phyloP scores from a whole-genome alignment of 2,113 vertebrate species.

The Ctenodactylus gundi region DNA sequence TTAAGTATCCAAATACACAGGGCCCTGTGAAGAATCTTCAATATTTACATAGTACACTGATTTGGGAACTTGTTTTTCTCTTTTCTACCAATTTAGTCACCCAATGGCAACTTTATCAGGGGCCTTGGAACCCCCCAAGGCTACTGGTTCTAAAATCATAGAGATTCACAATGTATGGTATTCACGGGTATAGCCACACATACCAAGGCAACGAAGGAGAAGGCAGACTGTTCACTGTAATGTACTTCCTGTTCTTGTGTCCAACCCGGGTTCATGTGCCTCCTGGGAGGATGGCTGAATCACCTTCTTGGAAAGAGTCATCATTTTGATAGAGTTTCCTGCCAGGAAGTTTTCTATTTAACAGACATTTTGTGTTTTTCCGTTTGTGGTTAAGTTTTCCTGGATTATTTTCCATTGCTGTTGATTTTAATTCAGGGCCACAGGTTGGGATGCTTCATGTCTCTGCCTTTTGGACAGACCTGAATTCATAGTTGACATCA shows the following conservation, averaged over 20 bases:
- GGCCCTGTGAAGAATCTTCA: not conserved
- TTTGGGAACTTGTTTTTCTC: not conserved
- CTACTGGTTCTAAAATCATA: constrained; percentile 17
- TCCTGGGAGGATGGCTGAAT: constrained; percentile 54
- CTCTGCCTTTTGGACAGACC: not conserved
- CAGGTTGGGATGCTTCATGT: not conserved
- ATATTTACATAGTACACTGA: constrained; percentile 37
- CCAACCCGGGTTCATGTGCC: constrained; percentile 1
- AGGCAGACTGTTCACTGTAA: not conserved
- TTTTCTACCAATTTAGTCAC: constrained; percentile 30
- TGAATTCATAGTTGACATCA: not conserved
- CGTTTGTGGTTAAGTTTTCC: constrained; percentile 30
- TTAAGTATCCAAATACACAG: not conserved
- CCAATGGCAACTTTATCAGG: not conserved
- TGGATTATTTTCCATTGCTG: not conserved
- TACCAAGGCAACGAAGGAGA: not conserved
- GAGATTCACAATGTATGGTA: constrained; percentile 5
- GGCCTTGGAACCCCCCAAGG: not conserved
- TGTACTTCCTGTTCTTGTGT: not conserved
- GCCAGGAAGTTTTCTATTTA: constrained; percentile 58
- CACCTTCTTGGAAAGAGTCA: constrained; percentile 67
- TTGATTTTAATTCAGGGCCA: not conserved
- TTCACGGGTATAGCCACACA: not conserved
- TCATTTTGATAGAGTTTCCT: constrained; percentile 56
- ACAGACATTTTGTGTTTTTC: constrained; percentile 51